phyloP scores from a whole-genome alignment of 2,888 invertebrate genomes.

The Drosophila limbata region DNA sequence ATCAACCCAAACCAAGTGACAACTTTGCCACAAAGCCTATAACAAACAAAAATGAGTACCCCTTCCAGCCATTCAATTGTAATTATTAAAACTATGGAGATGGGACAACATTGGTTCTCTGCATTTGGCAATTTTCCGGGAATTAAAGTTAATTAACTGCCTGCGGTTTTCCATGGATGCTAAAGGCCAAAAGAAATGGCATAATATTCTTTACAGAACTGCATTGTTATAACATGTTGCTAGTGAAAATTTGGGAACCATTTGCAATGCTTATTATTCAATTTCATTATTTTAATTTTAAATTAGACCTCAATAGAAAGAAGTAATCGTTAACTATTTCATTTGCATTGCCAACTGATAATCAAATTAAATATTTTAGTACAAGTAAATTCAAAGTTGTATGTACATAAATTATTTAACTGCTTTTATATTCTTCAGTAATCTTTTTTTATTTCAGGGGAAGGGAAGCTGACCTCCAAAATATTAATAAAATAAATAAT shows the following conservation, averaged over 20 bases:
- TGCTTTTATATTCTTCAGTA: background rate
- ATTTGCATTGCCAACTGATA: background rate
- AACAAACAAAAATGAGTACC: background rate
- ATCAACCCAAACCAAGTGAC: constrained; percentile 27
- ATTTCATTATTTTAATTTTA: background rate
- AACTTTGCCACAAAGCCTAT: constrained; percentile 38
- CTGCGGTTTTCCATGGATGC: constrained; percentile 41
- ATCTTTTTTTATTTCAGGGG: background rate
- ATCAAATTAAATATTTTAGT: background rate
- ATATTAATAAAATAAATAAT: background rate
- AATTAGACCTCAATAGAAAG: background rate
- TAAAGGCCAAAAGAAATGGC: constrained; percentile 6
- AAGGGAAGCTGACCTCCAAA: background rate
- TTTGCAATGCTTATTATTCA: background rate
- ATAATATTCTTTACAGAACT: background rate
- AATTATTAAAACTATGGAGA: constrained; percentile 58
- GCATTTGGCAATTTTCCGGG: constrained; percentile 49
- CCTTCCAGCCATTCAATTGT: constrained; percentile 22
- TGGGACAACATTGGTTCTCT: constrained; percentile 34
- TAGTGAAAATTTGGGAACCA: background rate
- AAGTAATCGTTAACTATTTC: background rate
- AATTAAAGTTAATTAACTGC: constrained; percentile 62
- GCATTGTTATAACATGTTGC: background rate
- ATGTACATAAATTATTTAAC: background rate
- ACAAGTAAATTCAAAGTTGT: background rate